phyloP scores from a whole-genome alignment of 2,797 vertebrate species.

The Steatocranus sp. region DNA sequence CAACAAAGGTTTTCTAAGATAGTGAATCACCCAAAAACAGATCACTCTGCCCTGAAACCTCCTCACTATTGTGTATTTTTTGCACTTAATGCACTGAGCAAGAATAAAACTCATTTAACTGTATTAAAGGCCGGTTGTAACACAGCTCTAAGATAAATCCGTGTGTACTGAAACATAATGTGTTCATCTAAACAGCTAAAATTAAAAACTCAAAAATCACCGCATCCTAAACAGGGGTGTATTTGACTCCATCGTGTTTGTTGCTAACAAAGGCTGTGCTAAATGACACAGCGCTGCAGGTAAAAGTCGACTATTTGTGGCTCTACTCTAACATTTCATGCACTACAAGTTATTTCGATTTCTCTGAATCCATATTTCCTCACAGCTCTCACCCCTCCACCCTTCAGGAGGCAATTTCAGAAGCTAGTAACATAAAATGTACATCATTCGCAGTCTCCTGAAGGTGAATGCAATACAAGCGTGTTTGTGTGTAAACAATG shows the following conservation, averaged over 20 bases:
- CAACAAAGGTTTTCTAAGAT: background rate
- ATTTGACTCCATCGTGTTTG: background rate
- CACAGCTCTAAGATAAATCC: background rate
- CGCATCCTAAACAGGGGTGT: background rate
- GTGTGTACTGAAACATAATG: background rate
- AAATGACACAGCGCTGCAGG: background rate
- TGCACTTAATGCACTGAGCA: background rate
- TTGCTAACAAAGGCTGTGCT: background rate
- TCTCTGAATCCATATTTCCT: background rate
- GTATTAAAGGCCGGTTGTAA: rapidly evolving
- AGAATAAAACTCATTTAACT: background rate
- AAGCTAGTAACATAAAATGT: background rate
- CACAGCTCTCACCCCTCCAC: background rate
- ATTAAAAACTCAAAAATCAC: background rate
- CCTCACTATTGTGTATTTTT: background rate
- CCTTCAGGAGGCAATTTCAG: background rate
- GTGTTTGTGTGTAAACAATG: background rate
- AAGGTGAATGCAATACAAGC: background rate
- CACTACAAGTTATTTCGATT: background rate
- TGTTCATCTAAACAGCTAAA: background rate
- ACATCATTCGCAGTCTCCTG: background rate
- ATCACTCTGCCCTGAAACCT: background rate
- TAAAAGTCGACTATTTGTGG: background rate
- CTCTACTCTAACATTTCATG: background rate
- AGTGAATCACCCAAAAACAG: background rate